Evolutionary conservation across 2,113 vertebrate genomes (phyloP), one percentile per base, ranked within the genome.

Genomic region (Zeus faber): DNA sequence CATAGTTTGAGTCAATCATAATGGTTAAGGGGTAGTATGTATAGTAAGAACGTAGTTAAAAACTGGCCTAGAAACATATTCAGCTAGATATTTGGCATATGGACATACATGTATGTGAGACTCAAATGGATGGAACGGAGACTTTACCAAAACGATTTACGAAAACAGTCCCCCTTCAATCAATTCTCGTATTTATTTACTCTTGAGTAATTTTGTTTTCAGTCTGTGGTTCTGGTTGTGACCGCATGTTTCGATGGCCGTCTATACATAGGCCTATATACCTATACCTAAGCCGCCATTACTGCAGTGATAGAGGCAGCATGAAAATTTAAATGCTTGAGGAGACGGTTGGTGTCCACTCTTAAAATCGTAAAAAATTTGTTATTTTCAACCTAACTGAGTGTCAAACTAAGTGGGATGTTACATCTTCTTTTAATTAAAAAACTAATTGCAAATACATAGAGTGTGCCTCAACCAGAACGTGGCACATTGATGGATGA

Each of bases 301-400:
- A 49, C 48, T 18, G 18, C n/a, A n/a, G 47, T 45, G 61, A 62
- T 72, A 72, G 56, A 35, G 10, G n/a, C 21, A 5, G 26, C 1
- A 25, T 61, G 44, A 75, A 1, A 6, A 35, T 40, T 52, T 65
- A 48, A 49, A 21, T 25, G 21, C 27, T 20, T 43, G 25, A 62
- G 22, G 24, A 58, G 47, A 50, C 25, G 29, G 13, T n/a, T 39
- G 35, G 40, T 43, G 4, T 43, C 40, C 27, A 22, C 50, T 61
- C 2, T 1, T 39, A 18, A 55, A 52, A 40, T 44, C 16, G 58
- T n/a, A 52, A 45, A 23, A 16, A 8, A 35, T 7, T 17, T 44
- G 7, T 21, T 44, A 22, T 10, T 44, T 22, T 44, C 9, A 44
- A 22, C 23, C 1, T 1, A 31, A 49, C n/a, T 10, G 1, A 6